Base-by-base conservation (phyloP, 1,140 invertebrate species). In the Formica selysi region DNA sequence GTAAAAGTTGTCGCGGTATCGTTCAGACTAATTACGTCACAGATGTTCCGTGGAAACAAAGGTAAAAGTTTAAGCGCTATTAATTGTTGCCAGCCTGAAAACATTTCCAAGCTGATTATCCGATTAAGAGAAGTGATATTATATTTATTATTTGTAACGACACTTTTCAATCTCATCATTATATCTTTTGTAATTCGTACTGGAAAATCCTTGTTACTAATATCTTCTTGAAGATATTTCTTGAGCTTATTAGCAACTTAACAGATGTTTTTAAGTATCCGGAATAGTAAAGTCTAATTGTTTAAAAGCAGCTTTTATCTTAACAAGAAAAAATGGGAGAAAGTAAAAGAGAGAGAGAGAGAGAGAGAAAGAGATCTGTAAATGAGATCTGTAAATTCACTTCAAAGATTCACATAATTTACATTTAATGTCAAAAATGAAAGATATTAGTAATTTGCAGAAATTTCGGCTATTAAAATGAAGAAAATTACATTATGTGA, bases 61-160 rank as follows among this genome's bases (percentile, higher is more conserved):
- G 4, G 13, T 83, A 73, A 61, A 73, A 73, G 54, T 83, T 83
- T 74, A 44, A 83, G 48, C n/a, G 8, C n/a, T 41, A 44, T 83
- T 83, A 83, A 73, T 48, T 41, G 67, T 13, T 26, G 29, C 1
- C 16, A 11, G n/a, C 1, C 13, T 61, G 54, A 36, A 83, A 74
- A 62, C 41, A 59, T 48, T 59, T 44, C 44, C 13, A 41, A 54
- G 32, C 16, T 16, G 26, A 70, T 26, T 44, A 80, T 70, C 48
- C 32, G 16, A 26, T 57, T 51, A 22, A 16, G 19, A 38, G 7
- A 26, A 81, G 13, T 1, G 13, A 16, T 16, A 29, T 13, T 19
- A 38, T n/a, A 32, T 13, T 2, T 44, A 44, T 44, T 44, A 10
- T 44, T 44, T 10, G 41, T 38, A 44, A 22, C 19, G 32, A 44